phyloP scores from a whole-genome alignment of 2,888 invertebrate genomes.

The Lordiphosa andalusiaca region DNA sequence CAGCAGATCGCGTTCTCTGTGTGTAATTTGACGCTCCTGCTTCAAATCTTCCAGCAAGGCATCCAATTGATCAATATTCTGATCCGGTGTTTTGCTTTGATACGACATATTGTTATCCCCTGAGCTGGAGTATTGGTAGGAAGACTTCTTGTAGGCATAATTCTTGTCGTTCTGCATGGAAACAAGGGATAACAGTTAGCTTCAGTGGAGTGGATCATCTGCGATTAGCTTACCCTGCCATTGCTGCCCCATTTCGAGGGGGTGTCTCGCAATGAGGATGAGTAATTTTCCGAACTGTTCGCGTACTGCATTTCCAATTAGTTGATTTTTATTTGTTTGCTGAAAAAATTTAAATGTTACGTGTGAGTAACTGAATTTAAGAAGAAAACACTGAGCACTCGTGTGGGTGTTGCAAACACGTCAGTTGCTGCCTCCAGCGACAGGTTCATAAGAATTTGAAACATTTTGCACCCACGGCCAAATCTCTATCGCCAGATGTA shows the following conservation, averaged over 20 bases:
- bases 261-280: conserved; percentile 71
- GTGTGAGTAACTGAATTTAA: conserved; percentile 36
- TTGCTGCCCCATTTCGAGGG: conserved; percentile 74
- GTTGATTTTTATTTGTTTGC: conserved; percentile 37
- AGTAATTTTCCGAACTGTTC: conserved; percentile 77
- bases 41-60: conserved; percentile 88
- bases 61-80: conserved; percentile 89
- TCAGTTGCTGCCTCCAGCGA: conserved; percentile 37
- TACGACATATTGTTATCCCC: conserved; percentile 69
- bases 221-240: conserved; percentile 44
- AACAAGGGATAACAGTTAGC: too few relatives aligned
- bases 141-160: conserved; percentile 78
- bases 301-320: conserved; percentile 76
- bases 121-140: conserved; percentile 78
- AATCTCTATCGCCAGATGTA: conserved; percentile 10
- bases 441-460: conserved; percentile 68
- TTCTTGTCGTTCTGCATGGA: conserved; percentile 73
- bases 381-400: background rate
- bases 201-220: too few relatives aligned
- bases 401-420: conserved; percentile 45
- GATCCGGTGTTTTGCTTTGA: conserved; percentile 70
- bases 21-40: conserved; percentile 78
- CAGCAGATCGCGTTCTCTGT: conserved; percentile 54
- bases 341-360: conserved; percentile 33
- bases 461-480: conserved; percentile 50